These are phyloP conservation scores for Callyntrura guangdongensis DNA, from an alignment of 2,888 invertebrate genomes.

Conservation along the genomic window DNA sequence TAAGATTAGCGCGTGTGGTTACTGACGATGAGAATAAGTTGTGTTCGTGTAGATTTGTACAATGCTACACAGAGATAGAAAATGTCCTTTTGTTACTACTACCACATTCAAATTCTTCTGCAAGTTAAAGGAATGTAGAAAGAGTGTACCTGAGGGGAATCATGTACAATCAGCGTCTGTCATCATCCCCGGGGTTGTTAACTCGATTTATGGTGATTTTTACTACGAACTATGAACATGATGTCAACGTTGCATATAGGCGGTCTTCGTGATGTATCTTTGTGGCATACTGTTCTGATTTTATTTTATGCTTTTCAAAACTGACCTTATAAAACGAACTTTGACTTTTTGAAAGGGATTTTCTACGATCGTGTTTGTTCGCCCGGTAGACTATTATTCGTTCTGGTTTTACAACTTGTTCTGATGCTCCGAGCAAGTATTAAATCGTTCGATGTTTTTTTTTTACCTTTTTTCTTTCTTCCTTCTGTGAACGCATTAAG, in stretches of 20 bases:
- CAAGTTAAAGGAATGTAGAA: too few relatives aligned
- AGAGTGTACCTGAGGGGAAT: too few relatives aligned
- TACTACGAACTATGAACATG: background rate
- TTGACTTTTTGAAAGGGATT: conserved; percentile 20
- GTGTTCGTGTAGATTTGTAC: background rate
- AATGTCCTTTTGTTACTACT: background rate
- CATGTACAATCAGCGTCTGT: background rate
- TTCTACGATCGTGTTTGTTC: background rate
- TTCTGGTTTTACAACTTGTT: conserved; percentile 1
- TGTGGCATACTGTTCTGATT: conserved; percentile 31
- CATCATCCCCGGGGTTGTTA: conserved; percentile 19
- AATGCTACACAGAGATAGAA: background rate
- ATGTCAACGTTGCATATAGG: background rate
- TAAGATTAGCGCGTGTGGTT: background rate
- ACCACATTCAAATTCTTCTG: background rate
- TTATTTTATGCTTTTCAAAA: conserved; percentile 23
- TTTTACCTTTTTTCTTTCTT: too few relatives aligned
- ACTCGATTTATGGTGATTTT: conserved; percentile 3
- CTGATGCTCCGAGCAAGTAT: background rate
- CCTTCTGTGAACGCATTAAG: too few relatives aligned
- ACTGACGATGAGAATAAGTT: background rate
- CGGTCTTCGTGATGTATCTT: background rate
- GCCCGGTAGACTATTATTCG: background rate
- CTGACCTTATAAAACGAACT: conserved; percentile 11
- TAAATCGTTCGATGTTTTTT: too few relatives aligned